Evolutionary conservation across 2,113 vertebrate species (phyloP), one percentile per base, ranked within the genome.

Genomic region (Melospiza georgiana): DNA sequence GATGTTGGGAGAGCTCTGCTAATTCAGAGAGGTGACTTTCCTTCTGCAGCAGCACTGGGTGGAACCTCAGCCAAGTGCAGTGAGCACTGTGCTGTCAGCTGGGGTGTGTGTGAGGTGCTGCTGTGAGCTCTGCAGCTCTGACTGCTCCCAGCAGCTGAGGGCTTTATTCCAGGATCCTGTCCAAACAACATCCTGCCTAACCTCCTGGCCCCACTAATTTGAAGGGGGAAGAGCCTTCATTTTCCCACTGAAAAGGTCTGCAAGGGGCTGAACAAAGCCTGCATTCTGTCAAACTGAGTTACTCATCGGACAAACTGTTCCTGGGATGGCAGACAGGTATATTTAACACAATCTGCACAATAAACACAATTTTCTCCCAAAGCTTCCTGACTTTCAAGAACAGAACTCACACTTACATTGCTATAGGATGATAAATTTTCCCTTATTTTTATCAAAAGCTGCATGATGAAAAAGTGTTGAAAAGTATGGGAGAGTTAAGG

Each of bases 371-470:
- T 35, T 52, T 61, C 31, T 84, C 41, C 41, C 5, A 12, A 81
- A 67, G 25, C 16, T 57, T 75, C 30, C 52, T 51, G 35, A 58
- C 31, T 78, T 52, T 37, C 41, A 82, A 82, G 54, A 89, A 46
- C 22, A 68, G n/a, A 84, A 30, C 15, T 57, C 68, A 35, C 25
- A 33, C 33, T 48, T 80, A 46, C 12, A 39, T 75, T 76, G 55
- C 37, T 69, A n/a, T 2, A 57, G 7, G 20, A 67, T 37, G 31
- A 84, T 23, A 41, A 7, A 72, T 54, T 33, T 79, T 5, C 12
- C 48, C 22, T 67, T 84, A 49, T 74, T 89, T 90, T 92, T 57
- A 84, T 78, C 44, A 89, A 91, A 91, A 94, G 17, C 28, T 33
- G 27, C 37, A 31, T 9, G 30, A 71, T 44, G 65, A 46, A 75